Base-by-base conservation (phyloP, 2,113 vertebrate genomes). In the Ranitomeya imitator region DNA sequence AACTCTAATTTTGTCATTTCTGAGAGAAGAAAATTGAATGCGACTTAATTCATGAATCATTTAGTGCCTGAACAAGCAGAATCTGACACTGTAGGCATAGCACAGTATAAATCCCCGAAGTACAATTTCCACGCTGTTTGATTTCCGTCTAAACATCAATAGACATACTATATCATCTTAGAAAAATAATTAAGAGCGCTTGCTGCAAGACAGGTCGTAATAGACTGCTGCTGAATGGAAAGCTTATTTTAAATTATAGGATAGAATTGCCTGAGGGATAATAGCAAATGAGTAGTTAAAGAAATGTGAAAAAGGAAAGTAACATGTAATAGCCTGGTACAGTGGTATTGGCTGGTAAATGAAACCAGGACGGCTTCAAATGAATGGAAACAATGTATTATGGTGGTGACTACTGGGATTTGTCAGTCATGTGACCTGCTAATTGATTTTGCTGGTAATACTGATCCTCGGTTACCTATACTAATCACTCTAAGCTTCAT, bases 141-240 rank as follows among this genome's bases (percentile, higher is more conserved):
- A 79, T 78, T 86, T 79, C 71, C 57, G 74, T 52, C 37, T 85
- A 51, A 86, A 86, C 37, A 59, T 77, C 71, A 77, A 60, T 79
- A 51, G 59, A 37, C 37, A 86, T 61, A 79, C 59, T 63, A 54
- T 54, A 77, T 85, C 65, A 86, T 79, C 74, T 77, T 51, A 61
- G 60, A 79, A 79, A 86, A 79, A 86, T 80, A 79, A 81, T 86
- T 61, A 78, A 77, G 21, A 59, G 69, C 8, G 57, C 85, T 61
- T 59, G 55, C 31, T 61, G 85, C 85, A 11, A 51, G 0, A 21
- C 4, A 65, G 73, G 21, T 88, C 90, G 88, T 10, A 82, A 81
- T 15, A 26, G 37, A 10, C 26, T 87, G 61, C 0, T 3, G 16
- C 54, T 85, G 59, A 86, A 5, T 52, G 55, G 0, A 0, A 5